Evolutionary conservation across 2,797 vertebrate species (phyloP).

Genomic region (Microctenopoma lineatum): DNA sequence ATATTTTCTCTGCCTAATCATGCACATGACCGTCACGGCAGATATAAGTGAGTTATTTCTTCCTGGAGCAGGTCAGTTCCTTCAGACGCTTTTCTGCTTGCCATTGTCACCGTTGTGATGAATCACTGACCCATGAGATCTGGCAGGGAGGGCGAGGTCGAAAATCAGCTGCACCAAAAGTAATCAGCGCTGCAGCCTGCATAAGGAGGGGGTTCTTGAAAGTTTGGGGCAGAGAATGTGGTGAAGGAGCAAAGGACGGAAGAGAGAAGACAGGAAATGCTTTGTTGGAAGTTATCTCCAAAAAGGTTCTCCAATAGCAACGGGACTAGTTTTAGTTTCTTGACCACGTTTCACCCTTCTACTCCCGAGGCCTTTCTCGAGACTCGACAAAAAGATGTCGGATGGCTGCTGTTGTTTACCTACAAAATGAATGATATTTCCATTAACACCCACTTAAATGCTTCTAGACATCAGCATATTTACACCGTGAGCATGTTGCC

Average conservation of each 20-base stretch:
- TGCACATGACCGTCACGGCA: slow-evolving; percentile 34
- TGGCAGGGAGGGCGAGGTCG: slow-evolving; percentile 46
- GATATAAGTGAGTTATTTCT: slow-evolving; percentile 71
- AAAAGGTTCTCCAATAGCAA: no score
- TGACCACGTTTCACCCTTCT: no score
- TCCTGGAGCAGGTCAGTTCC: slow-evolving; percentile 52
- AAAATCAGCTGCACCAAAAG: slow-evolving; percentile 61
- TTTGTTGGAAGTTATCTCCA: slow-evolving; percentile 46
- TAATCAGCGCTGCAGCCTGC: slow-evolving; percentile 31
- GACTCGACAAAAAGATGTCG: no score
- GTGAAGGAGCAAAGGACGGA: slow-evolving; percentile 34
- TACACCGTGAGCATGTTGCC: background rate
- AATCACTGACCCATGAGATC: slow-evolving; percentile 60
- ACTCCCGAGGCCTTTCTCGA: no score
- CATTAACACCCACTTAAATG: background rate
- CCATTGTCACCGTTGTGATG: slow-evolving; percentile 66
- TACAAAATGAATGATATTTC: background rate
- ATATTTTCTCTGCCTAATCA: slow-evolving; percentile 63
- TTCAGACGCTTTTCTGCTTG: slow-evolving; percentile 58
- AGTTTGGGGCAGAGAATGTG: slow-evolving; percentile 23
- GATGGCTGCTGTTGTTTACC: no score
- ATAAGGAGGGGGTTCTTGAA: slow-evolving; percentile 38
- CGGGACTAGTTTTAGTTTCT: no score
- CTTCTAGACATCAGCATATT: background rate
- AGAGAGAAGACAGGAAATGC: slow-evolving; percentile 72